These are phyloP conservation scores for Cataglyphis altisquamis DNA, from an alignment of 2,888 invertebrate species.

Conservation along the genomic window DNA sequence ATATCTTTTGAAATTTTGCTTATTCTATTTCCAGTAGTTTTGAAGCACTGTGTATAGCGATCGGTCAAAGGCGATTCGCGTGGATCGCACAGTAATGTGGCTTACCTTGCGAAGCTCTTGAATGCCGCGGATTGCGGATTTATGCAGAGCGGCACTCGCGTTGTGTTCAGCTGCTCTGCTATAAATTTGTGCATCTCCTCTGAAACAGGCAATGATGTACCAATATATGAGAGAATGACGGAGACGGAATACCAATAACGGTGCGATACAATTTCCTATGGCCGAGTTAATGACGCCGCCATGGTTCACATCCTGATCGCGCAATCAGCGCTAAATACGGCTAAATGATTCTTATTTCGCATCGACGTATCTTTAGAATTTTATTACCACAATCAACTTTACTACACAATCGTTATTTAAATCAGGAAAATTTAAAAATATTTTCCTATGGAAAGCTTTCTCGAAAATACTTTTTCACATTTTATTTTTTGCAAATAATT, in stretches of 20 bases:
- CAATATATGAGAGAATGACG: slow-evolving; percentile 41
- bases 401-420: not conserved
- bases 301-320: slow-evolving; percentile 11
- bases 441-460: not conserved
- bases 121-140: slow-evolving; percentile 99
- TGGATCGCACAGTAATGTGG: slow-evolving; percentile 58
- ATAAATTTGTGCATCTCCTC: slow-evolving; percentile 99
- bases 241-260: slow-evolving; percentile 12
- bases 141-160: slow-evolving; percentile 99
- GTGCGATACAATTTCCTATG: slow-evolving; percentile 8
- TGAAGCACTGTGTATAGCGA: slow-evolving; percentile 18
- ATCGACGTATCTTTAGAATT: not conserved
- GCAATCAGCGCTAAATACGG: slow-evolving; percentile 1
- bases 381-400: not conserved
- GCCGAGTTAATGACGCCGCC: slow-evolving; percentile 19
- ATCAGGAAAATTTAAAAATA: not conserved
- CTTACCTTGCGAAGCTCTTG: slow-evolving; percentile 99
- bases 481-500: not conserved
- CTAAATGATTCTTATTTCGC: slow-evolving; percentile 1
- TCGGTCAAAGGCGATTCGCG: slow-evolving; percentile 41
- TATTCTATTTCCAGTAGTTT: not conserved
- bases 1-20: not conserved
- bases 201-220: slow-evolving; percentile 87
- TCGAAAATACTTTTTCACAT: slow-evolving; percentile 1
- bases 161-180: slow-evolving; percentile 97